Evolutionary conservation across 2,113 vertebrate species (phyloP).

Genomic region (Chinchilla lanigera): DNA sequence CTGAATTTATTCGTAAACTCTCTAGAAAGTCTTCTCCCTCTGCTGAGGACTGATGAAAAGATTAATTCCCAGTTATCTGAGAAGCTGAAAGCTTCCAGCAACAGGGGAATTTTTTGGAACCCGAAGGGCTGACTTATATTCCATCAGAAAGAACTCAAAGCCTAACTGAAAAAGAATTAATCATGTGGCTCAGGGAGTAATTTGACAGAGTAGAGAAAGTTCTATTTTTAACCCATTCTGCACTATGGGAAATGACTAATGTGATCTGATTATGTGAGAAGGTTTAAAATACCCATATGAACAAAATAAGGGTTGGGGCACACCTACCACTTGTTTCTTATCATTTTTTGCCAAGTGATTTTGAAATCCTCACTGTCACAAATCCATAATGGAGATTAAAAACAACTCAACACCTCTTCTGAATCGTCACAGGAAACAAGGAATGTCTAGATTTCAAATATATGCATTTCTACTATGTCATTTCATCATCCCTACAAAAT

Average conservation of each 20-base stretch:
- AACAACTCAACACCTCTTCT: not conserved
- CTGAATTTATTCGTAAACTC: constrained; percentile 1
- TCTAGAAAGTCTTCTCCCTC: not conserved
- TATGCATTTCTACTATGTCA: not conserved
- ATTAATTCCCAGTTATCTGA: not conserved
- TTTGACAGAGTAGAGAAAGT: not conserved
- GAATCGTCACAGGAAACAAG: constrained; percentile 17
- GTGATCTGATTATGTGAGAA: not conserved
- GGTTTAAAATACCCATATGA: not conserved
- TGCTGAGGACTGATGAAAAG: not conserved
- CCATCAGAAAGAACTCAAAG: not conserved
- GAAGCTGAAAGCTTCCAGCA: not conserved
- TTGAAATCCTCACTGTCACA: not conserved
- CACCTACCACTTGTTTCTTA: not conserved
- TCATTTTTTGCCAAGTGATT: not conserved
- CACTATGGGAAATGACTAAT: not conserved
- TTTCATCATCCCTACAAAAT: not conserved
- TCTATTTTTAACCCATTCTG: not conserved
- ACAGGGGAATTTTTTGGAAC: not conserved
- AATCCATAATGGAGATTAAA: not conserved
- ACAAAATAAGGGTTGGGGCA: not conserved
- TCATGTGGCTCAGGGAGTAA: not conserved
- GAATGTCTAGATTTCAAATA: not conserved
- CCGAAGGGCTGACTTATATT: not conserved
- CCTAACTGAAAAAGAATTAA: not conserved